Conservation (phyloP, 2,797 vertebrate species). For the Danio aesculapii region DNA sequence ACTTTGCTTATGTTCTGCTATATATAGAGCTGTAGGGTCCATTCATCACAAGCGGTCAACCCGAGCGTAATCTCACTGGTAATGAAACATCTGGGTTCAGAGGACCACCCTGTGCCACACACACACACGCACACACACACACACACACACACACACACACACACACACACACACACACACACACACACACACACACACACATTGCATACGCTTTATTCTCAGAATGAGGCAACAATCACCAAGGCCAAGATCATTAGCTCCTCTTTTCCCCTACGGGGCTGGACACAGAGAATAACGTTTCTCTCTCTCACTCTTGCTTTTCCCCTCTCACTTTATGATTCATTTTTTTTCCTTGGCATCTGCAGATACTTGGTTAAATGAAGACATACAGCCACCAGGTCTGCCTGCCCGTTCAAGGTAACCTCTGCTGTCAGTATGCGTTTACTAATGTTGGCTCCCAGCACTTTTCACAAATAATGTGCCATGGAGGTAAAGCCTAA, state of each 20-base stretch:
- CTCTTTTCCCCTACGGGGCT: constrained; percentile 76
- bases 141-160: constrained; percentile 60
- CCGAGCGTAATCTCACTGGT: constrained; percentile 55
- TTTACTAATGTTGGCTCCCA: constrained; percentile 78
- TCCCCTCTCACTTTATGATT: constrained; percentile 61
- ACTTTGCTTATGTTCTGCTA: constrained; percentile 53
- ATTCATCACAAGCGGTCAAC: constrained; percentile 59
- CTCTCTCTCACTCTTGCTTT: constrained; percentile 1
- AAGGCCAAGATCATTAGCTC: constrained; percentile 81
- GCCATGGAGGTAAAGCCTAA: constrained; percentile 72
- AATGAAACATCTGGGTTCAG: constrained; percentile 63
- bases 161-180: constrained; percentile 50
- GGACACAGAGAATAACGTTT: constrained; percentile 84
- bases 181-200: constrained; percentile 50
- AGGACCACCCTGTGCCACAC: constrained; percentile 46
- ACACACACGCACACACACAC: constrained; percentile 58
- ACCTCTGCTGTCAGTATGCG: constrained; percentile 85
- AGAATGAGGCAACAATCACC: constrained; percentile 80
- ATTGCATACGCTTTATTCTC: constrained; percentile 75
- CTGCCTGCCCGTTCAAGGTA: constrained; percentile 81
- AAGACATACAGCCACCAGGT: constrained; percentile 85
- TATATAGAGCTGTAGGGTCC: constrained; percentile 54
- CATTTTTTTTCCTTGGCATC: constrained; percentile 75
- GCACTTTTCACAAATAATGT: constrained; percentile 75
- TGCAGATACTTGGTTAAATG: constrained; percentile 84